phyloP scores from a whole-genome alignment of 2,888 invertebrate species.

The Melinaea menophilus region DNA sequence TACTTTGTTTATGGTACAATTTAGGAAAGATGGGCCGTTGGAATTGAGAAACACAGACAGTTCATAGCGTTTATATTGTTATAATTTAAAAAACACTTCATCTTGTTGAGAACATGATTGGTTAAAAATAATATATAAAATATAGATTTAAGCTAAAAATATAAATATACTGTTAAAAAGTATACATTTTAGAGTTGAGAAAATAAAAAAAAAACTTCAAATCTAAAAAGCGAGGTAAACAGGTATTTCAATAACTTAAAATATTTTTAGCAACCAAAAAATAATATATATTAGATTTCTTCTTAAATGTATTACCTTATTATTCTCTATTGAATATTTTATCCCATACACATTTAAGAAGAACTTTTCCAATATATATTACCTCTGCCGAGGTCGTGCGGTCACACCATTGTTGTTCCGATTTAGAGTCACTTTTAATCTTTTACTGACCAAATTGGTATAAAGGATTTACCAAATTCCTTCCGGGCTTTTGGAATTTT shows the following conservation, averaged over 20 bases:
- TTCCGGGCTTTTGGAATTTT: conserved; percentile 20
- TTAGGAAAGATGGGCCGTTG: conserved; percentile 6
- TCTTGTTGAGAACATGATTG: too few species aligned
- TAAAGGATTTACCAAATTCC: conserved; percentile 20
- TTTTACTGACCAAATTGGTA: conserved; percentile 34
- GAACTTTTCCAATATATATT: conserved; percentile 75
- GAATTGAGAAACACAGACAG: too few species aligned
- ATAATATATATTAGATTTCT: neutral
- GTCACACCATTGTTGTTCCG: conserved; percentile 60
- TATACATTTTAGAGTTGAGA: too few species aligned
- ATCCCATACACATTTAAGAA: conserved; percentile 38
- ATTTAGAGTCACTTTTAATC: conserved; percentile 40
- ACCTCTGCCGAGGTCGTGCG: conserved; percentile 54
- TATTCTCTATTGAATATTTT: neutral
- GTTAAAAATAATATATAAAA: too few species aligned
- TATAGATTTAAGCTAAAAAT: too few species aligned
- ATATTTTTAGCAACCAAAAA: neutral
- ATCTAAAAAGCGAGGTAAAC: too few species aligned
- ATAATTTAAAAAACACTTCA: too few species aligned
- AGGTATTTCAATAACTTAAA: neutral
- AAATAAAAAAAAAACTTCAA: too few species aligned
- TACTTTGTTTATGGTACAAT: conserved; percentile 45
- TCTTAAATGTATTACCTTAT: neutral
- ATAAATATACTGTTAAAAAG: too few species aligned
- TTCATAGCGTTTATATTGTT: too few species aligned